These are phyloP conservation scores for Pterobdella sp. DNA, from an alignment of 2,888 invertebrate genomes.

Conservation along the genomic window DNA sequence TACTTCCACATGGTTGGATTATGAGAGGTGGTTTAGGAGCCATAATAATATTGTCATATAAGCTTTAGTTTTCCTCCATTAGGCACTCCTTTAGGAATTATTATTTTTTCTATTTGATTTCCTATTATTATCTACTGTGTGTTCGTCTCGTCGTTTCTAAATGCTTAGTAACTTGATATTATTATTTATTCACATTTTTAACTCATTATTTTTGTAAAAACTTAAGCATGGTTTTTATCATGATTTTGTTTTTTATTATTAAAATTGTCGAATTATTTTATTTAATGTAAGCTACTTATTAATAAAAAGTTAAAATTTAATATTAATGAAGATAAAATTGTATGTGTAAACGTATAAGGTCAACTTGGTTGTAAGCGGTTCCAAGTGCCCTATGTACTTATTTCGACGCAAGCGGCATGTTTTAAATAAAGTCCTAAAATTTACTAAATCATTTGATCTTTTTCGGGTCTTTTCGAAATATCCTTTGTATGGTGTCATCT, in stretches of 20 bases:
- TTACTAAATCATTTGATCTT: too few relatives aligned
- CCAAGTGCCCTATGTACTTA: too few relatives aligned
- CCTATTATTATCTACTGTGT: neutral
- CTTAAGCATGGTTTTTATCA: conserved; percentile 6
- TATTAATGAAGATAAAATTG: too few relatives aligned
- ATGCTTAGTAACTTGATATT: neutral
- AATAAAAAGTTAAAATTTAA: neutral
- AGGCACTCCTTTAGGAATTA: neutral
- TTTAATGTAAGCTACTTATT: neutral
- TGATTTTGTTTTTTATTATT: neutral
- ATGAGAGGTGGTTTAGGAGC: neutral
- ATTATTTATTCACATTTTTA: neutral
- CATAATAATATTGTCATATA: neutral
- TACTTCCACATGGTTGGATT: neutral
- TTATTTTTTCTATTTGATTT: neutral
- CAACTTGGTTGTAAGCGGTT: too few relatives aligned
- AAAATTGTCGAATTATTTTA: neutral
- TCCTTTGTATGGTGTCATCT: too few relatives aligned
- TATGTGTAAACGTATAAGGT: too few relatives aligned
- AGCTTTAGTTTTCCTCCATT: neutral
- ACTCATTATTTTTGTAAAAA: neutral
- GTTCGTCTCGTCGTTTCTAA: conserved; percentile 6
- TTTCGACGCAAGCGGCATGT: too few relatives aligned
- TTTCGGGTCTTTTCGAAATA: too few relatives aligned
- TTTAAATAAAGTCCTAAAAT: too few relatives aligned